Conservation (phyloP, 2,113 vertebrate species). For the Sarotherodon lohbergeri region DNA sequence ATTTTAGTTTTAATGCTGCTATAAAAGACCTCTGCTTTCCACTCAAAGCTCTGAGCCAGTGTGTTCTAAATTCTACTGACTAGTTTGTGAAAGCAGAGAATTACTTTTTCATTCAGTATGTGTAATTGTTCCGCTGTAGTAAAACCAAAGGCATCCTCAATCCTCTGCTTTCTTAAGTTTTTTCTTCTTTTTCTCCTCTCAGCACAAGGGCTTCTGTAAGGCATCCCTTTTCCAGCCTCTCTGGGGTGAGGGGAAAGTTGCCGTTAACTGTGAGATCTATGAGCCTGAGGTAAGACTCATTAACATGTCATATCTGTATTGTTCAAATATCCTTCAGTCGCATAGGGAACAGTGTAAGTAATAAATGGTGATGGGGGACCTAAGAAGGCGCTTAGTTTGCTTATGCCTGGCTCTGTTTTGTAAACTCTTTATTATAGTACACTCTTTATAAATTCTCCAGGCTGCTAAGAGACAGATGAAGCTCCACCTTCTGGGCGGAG, state of each 20-base stretch:
- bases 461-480: slow-evolving; percentile 58
- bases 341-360: neutral
- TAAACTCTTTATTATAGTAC: neutral
- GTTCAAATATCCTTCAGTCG: neutral
- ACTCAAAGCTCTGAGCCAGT: neutral
- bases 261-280: slow-evolving; percentile 63
- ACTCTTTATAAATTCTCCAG: slow-evolving; percentile 23
- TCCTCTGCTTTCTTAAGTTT: neutral
- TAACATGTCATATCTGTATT: neutral
- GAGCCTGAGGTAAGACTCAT: slow-evolving; percentile 64
- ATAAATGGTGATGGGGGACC: neutral
- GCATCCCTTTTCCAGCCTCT: neutral
- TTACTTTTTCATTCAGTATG: neutral
- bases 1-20: neutral
- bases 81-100: accelerated
- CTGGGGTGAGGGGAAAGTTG: accelerated
- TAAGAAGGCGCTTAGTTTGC: neutral
- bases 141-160: neutral
- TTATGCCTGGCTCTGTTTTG: neutral
- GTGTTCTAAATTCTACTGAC: neutral
- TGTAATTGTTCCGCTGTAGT: neutral
- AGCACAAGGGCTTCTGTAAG: slow-evolving; percentile 75
- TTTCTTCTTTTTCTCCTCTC: neutral
- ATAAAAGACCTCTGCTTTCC: neutral
- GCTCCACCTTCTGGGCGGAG: slow-evolving; percentile 47